Conservation (phyloP, 2,113 vertebrate species). For the Gasterosteus nipponicus region DNA sequence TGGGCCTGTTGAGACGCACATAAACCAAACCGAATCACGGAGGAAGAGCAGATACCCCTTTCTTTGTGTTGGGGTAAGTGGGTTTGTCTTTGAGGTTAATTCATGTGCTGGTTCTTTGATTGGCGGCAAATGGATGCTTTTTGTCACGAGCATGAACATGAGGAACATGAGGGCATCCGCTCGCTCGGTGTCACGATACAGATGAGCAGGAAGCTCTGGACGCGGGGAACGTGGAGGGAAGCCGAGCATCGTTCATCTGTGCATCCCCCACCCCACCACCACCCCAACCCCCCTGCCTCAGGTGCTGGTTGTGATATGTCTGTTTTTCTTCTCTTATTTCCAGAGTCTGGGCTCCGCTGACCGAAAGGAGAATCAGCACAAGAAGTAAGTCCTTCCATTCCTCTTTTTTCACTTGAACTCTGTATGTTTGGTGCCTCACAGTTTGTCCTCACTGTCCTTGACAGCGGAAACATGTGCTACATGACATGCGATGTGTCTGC, state of each 20-base stretch:
- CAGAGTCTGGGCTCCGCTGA: conserved; percentile 89
- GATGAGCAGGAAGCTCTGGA: background rate
- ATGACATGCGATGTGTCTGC: conserved; percentile 4
- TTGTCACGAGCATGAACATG: background rate
- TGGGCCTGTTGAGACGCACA: background rate
- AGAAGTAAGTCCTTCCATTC: conserved; percentile 80
- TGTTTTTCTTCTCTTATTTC: conserved; percentile 61
- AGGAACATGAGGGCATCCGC: background rate
- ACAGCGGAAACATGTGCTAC: too few species aligned
- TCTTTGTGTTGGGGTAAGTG: conserved; percentile 12
- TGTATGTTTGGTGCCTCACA: too few species aligned
- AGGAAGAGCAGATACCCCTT: background rate
- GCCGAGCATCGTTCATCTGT: background rate
- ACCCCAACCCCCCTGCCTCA: background rate
- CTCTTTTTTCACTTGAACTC: background rate
- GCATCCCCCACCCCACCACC: too few species aligned
- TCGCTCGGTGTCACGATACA: background rate
- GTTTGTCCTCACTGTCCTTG: too few species aligned
- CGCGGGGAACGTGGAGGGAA: background rate
- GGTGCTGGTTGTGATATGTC: conserved; percentile 17
- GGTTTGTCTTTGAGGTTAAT: background rate
- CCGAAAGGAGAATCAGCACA: conserved; percentile 84
- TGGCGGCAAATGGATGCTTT: background rate
- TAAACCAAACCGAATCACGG: conserved; percentile 24
- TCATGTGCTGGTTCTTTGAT: conserved; percentile 7